phyloP scores from a whole-genome alignment of 2,888 invertebrate genomes.

The Ametastegia equiseti region DNA sequence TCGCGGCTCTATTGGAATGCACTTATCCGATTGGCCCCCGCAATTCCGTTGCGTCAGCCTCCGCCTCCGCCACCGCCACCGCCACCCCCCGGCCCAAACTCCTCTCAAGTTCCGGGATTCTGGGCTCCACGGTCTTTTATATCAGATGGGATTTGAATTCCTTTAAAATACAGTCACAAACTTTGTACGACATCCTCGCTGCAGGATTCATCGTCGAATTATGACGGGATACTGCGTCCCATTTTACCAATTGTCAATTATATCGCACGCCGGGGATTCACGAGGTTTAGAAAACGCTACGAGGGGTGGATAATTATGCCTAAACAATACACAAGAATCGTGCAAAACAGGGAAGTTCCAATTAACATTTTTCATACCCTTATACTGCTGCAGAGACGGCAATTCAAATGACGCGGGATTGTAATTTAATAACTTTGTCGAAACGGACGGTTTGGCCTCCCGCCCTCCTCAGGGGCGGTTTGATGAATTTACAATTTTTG shows the following conservation, averaged over 20 bases:
- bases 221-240: no score
- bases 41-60: conserved; percentile 72
- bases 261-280: no score
- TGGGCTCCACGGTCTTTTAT: conserved; percentile 60
- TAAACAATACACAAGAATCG: not conserved
- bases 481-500: conserved; percentile 29
- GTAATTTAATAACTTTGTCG: conserved; percentile 12
- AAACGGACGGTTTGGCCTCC: not conserved
- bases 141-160: conserved; percentile 68
- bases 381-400: not conserved
- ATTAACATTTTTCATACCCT: not conserved
- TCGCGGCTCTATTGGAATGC: conserved; percentile 70
- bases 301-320: not conserved
- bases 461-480: not conserved
- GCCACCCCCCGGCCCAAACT: no score
- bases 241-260: no score
- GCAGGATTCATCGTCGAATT: no score
- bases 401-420: conserved; percentile 14
- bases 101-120: conserved; percentile 15
- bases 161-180: conserved; percentile 60
- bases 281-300: no score
- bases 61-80: conserved; percentile 50
- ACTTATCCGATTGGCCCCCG: conserved; percentile 75
- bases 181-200: no score
- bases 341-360: not conserved